Conservation (phyloP, 64 coral and sea anemone genomes). For the Montipora cactus region DNA sequence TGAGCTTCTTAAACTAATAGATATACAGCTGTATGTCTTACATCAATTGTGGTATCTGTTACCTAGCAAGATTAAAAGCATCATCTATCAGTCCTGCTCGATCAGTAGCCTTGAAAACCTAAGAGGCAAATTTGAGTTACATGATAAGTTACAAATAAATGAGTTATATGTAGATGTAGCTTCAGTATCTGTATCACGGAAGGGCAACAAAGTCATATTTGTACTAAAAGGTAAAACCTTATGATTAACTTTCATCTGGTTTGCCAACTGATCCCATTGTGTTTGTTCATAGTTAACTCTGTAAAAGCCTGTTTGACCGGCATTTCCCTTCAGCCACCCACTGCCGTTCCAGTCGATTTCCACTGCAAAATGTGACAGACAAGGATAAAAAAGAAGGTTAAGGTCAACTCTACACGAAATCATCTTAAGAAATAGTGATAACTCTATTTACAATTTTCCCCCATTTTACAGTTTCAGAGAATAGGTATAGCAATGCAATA, state of each 20-base stretch:
- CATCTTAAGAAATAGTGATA: no score
- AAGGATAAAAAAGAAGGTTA: no score
- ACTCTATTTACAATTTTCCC: no score
- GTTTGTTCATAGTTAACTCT: conserved; percentile 85
- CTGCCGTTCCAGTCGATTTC: conserved; percentile 81
- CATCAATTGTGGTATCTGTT: neutral
- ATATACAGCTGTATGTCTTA: no score
- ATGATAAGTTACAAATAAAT: no score
- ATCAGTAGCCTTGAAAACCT: conserved; percentile 29
- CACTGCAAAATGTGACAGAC: conserved; percentile 38
- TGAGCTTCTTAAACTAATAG: no score
- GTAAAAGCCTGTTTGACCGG: conserved; percentile 82
- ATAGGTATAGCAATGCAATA: no score
- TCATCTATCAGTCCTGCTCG: conserved; percentile 68
- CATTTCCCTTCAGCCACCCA: conserved; percentile 92
- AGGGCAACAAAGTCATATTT: neutral
- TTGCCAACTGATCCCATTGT: conserved; percentile 69
- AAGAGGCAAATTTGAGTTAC: no score
- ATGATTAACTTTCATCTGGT: conserved; percentile 54
- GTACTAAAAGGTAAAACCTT: neutral
- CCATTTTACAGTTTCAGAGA: no score
- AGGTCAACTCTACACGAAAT: no score
- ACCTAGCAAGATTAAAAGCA: conserved; percentile 75
- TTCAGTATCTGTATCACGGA: no score
- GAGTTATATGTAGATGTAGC: no score